Evolutionary conservation across 2,888 invertebrate species (phyloP), one percentile per base, ranked within the genome.

Genomic region (Aleiodes testaceus): DNA sequence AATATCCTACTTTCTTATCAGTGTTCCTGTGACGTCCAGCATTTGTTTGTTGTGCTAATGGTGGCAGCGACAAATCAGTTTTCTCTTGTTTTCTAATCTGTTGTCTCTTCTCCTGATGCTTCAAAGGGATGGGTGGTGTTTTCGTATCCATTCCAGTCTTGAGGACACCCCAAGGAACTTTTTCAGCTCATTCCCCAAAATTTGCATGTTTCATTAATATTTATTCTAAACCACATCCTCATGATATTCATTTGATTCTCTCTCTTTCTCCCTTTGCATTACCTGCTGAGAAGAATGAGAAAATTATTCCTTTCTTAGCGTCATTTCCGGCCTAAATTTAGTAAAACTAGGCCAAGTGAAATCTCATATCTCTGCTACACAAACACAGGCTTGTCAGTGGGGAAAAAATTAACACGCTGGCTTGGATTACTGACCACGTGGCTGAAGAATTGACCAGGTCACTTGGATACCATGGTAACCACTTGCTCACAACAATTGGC

Each of bases 111-210:
- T 86, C 84, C 78, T 82, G 83, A 75, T 83, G 80, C 80, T 84
- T 87, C 74, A 81, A 72, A 79, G 83, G 80, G 75, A 87, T 86
- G 74, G 85, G 83, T 71, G 87, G 86, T 72, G 86, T 85, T 84
- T 83, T 86, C 79, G 86, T 85, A 84, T 87, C 87, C 87, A 87
- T 87, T 74, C 84, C 85, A 84, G 78, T 77, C 79, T 79, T 75
- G 76, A 77, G 72, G 80, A 80, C 79, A 81, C 75, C 65, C 70
- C 36, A 47, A 68, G 36, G 67, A 61, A 50, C 63, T 66, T 68
- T 67, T 61, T 66, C 68, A 72, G 63, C 61, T 55, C 26, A 30
- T 22, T 65, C 71, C 16, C 69, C 18, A 71, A 74, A 65, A 47
- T 36, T 50, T 59, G 42, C 66, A 66, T 61, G 49, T 61, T 50